Evolutionary conservation across 2,797 vertebrate species (phyloP).

Genomic region (Gouania willdenowi): DNA sequence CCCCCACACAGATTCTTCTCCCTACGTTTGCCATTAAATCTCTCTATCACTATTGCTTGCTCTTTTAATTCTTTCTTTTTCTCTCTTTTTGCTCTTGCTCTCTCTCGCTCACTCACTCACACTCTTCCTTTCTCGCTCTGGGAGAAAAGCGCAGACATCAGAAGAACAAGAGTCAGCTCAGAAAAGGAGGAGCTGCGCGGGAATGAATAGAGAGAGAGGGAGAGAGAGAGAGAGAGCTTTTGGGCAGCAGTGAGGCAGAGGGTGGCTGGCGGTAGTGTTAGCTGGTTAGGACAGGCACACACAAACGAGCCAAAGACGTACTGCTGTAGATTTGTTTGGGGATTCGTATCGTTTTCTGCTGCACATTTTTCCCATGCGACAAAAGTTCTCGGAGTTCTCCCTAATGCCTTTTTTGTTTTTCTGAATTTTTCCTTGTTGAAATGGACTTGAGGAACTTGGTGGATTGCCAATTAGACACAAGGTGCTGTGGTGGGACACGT

Average conservation of each 20-base stretch:
- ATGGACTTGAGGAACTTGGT: conserved; percentile 44
- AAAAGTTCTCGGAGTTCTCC: conserved; percentile 51
- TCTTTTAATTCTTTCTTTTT: no score
- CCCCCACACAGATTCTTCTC: conserved; percentile 26
- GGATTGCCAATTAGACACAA: conserved; percentile 55
- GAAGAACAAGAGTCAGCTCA: conserved; percentile 56
- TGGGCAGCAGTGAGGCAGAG: conserved; percentile 47
- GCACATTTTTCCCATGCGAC: conserved; percentile 50
- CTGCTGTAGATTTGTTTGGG: conserved; percentile 57
- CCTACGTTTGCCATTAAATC: conserved; percentile 63
- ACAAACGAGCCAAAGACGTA: conserved; percentile 59
- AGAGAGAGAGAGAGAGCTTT: conserved; percentile 49
- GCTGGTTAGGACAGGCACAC: conserved; percentile 64
- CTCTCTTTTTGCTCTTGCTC: not conserved
- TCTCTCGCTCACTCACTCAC: conserved; percentile 15
- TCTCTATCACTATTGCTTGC: conserved; percentile 35
- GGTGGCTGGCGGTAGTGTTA: conserved; percentile 58
- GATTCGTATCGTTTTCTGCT: no score
- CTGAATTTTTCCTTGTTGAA: conserved; percentile 37
- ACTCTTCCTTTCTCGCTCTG: conserved; percentile 27
- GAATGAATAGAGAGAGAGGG: conserved; percentile 64
- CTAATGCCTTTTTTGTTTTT: conserved; percentile 16
- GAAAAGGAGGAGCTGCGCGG: conserved; percentile 64
- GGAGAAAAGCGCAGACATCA: conserved; percentile 63
- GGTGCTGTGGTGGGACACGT: conserved; percentile 41